Evolutionary conservation across 2,113 vertebrate genomes (phyloP), one percentile per base, ranked within the genome.

Genomic region (Mastomys coucha): DNA sequence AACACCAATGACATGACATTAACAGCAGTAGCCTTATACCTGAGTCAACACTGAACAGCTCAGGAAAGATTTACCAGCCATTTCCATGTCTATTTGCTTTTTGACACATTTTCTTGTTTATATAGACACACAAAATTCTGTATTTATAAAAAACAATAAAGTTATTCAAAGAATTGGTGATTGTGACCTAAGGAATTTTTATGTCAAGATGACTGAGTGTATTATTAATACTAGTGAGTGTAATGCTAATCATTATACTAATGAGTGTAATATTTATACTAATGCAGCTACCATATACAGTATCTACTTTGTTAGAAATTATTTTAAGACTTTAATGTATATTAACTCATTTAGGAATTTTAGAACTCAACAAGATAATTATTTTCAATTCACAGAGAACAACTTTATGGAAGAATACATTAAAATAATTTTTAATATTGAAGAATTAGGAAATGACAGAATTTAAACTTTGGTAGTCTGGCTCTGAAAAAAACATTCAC

Each of bases 21-120:
- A 89, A 39, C 45, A 85, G 82, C 49, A 90, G 17, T 24, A 78
- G 75, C n/a, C 39, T 22, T 75, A 88, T 17, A 73, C 19, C 14
- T 70, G 63, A 80, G 10, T 89, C 26, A 87, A 94, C 80, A 91
- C 16, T 58, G 45, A 89, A 94, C 8, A 82, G 11, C 19, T 63
- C 33, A 31, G 1, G 12, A 82, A 93, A 92, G 19, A 85, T 10
- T 84, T 81, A 77, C 17, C 72, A 69, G 28, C 12, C 33, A 39
- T 8, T 91, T 45, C 39, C 49, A 14, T 60, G 10, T 92, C 42
- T 85, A 51, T 81, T 93, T 88, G 14, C 67, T 78, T n/a, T n/a
- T 91, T 91, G 80, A 85, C n/a, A 85, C 7, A 90, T 31, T 45
- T 93, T 93, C 89, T 94, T 90, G 33, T 65, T 88, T 82, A 93